phyloP scores from a whole-genome alignment of 92 coral and sea anemone species.

The Zoanthus solanderi region DNA sequence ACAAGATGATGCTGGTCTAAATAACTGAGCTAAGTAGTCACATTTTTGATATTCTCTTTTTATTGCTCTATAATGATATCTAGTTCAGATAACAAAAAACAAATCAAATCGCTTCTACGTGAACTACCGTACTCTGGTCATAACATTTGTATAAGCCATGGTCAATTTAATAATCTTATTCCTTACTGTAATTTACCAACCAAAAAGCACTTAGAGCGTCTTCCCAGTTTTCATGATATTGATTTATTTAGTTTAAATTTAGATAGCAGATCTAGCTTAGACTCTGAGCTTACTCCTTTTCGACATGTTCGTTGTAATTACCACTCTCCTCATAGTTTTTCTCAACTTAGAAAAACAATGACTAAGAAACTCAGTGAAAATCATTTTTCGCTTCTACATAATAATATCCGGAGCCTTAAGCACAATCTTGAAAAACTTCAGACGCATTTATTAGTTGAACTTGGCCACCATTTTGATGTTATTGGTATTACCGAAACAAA shows the following conservation, averaged over 20 bases:
- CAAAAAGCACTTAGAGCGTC: background rate
- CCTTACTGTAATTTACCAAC: background rate
- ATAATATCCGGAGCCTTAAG: too few species aligned
- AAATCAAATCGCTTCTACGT: background rate
- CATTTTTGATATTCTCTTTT: background rate
- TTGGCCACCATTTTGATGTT: background rate
- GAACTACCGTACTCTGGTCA: background rate
- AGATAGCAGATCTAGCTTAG: background rate
- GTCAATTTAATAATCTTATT: background rate
- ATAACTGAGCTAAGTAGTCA: background rate
- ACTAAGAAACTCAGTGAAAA: background rate
- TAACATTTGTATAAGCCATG: background rate
- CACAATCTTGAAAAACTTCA: too few species aligned
- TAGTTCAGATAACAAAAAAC: background rate
- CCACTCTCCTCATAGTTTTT: background rate
- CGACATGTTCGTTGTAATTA: conserved; percentile 7
- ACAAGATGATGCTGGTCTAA: background rate
- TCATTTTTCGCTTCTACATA: background rate
- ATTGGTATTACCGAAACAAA: conserved; percentile 26
- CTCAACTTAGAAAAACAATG: background rate
- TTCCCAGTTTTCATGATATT: conserved; percentile 5
- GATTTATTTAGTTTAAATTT: background rate
- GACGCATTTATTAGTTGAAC: background rate
- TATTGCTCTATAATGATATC: background rate
- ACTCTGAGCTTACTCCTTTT: background rate